Percentiles rank a stretch among this genome's conserved stretches.
These are phyloP conservation scores for Apaloderma vittatum DNA, from an alignment of 2,113 vertebrate species.

Conservation along the genomic window DNA sequence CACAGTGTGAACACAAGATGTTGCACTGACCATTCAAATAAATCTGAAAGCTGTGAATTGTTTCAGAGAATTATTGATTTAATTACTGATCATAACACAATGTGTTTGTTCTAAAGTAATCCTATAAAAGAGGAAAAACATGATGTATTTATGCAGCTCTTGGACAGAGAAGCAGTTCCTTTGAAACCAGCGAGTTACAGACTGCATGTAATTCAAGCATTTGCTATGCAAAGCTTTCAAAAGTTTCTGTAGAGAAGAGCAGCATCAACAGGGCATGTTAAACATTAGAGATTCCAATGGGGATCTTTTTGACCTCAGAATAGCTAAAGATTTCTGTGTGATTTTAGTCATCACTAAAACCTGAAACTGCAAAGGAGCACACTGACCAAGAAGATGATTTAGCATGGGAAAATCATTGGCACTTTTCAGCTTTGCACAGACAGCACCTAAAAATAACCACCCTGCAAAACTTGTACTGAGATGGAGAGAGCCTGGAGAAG, in stretches of 20 bases:
- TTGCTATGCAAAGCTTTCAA: not conserved
- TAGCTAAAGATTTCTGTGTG: constrained; percentile 1
- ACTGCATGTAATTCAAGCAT: not conserved
- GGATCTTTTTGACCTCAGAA: not conserved
- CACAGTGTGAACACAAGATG: constrained; percentile 54
- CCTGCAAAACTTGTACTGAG: not conserved
- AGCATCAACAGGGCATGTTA: not conserved
- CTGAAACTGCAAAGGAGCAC: not conserved
- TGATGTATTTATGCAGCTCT: constrained; percentile 7
- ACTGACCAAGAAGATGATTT: not conserved
- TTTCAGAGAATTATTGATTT: constrained; percentile 65
- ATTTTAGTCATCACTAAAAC: not conserved
- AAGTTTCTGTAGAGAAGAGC: not conserved
- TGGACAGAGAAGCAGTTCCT: constrained; percentile 9
- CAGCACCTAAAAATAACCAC: not conserved
- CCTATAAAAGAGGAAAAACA: constrained; percentile 22
- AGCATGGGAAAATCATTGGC: not conserved
- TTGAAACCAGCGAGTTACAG: constrained; percentile 32
- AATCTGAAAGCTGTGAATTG: constrained; percentile 47
- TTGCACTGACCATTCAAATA: constrained; percentile 43
- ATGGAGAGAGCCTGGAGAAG: not conserved
- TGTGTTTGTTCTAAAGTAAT: constrained; percentile 32
- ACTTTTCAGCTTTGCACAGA: not conserved
- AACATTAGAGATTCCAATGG: not conserved
- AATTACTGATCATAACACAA: constrained; percentile 36